phyloP scores from a whole-genome alignment of 2,797 vertebrate species.

The Synanceia verrucosa region DNA sequence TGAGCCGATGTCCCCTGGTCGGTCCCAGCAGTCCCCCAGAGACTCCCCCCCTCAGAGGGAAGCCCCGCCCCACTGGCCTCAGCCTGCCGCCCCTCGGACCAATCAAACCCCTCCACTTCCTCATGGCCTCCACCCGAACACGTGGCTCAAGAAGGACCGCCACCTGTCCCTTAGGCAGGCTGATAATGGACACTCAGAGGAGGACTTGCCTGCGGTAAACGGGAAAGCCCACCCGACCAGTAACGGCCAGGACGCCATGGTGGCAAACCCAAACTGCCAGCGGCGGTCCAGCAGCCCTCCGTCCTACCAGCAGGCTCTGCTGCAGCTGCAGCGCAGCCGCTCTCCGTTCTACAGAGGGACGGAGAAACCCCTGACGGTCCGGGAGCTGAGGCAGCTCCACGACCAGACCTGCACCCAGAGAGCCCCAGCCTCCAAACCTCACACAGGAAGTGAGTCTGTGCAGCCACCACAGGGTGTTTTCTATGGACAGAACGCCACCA shows the following conservation, averaged over 20 bases:
- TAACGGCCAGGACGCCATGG: slow-evolving; percentile 26
- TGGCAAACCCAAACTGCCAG: slow-evolving; percentile 5
- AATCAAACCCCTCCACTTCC: slow-evolving; percentile 52
- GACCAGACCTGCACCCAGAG: slow-evolving; percentile 53
- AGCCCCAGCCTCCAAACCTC: slow-evolving; percentile 4
- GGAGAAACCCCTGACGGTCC: slow-evolving; percentile 74
- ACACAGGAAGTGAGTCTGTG: slow-evolving; percentile 34
- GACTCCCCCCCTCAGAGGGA: slow-evolving; percentile 63
- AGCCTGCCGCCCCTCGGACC: slow-evolving; percentile 1
- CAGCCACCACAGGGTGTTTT: slow-evolving; percentile 79
- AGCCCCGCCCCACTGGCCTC: slow-evolving; percentile 35
- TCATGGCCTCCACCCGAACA: slow-evolving; percentile 84
- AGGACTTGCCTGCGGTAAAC: slow-evolving; percentile 53
- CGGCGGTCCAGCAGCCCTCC: slow-evolving; percentile 62
- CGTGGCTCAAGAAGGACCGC: slow-evolving; percentile 83
- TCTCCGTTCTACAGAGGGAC: slow-evolving; percentile 65
- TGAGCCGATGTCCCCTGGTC: slow-evolving; percentile 34
- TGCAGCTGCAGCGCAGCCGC: slow-evolving; percentile 66
- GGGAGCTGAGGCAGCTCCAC: slow-evolving; percentile 67
- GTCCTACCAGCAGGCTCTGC: slow-evolving; percentile 76
- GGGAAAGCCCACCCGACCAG: slow-evolving; percentile 8
- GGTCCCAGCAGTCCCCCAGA: slow-evolving; percentile 49
- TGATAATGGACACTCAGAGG: slow-evolving; percentile 67
- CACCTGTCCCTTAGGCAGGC: slow-evolving; percentile 81
- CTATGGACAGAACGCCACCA: slow-evolving; percentile 76